Base-by-base conservation (phyloP, 2,113 vertebrate genomes). In the Hippocampus guttulatus region DNA sequence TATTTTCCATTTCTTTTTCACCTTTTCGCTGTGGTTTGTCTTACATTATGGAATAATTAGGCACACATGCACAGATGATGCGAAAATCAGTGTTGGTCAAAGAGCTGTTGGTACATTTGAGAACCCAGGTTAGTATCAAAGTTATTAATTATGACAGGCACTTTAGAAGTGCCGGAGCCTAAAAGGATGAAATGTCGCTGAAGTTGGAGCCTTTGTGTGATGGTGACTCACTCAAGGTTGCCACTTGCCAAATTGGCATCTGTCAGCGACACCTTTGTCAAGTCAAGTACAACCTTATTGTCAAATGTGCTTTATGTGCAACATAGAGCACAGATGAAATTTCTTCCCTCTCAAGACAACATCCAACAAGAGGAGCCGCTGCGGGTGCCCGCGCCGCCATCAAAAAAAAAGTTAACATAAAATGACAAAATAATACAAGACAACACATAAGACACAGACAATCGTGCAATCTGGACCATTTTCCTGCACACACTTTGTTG, bases 181-280 rank as follows among this genome's bases (percentile, higher is more conserved):
- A 73, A 83, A 74, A 64, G 77, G 58, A 51, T 68, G 58, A 66
- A 67, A 70, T 40, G 76, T 64, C 60, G 62, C 67, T 70, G 58
- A 76, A 23, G 52, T 62, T 62, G 33, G 73, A 64, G 62, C 33
- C 55, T 79, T 76, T 67, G 68, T 78, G 72, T 65, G 61, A 58
- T 25, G 49, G 0, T 4, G 47, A 41, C 62, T 64, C 43, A 65
- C 8, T 38, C 55, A 60, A 67, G 69, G 49, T 67, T 47, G 70
- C 75, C 66, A 69, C 41, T 72, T 71, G 70, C 76, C 15, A 68
- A 71, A 70, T 66, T 58, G 21, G 62, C 1, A 11, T 65, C 52
- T 71, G 62, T 64, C 66, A 70, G 64, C 16, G 10, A 66, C 47
- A 30, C 43, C 77, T 69, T 73, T 8, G 25, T 27, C 25, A 27